These are phyloP conservation scores for Tetropium fuscum DNA, from an alignment of 2,888 invertebrate species.

Conservation along the genomic window DNA sequence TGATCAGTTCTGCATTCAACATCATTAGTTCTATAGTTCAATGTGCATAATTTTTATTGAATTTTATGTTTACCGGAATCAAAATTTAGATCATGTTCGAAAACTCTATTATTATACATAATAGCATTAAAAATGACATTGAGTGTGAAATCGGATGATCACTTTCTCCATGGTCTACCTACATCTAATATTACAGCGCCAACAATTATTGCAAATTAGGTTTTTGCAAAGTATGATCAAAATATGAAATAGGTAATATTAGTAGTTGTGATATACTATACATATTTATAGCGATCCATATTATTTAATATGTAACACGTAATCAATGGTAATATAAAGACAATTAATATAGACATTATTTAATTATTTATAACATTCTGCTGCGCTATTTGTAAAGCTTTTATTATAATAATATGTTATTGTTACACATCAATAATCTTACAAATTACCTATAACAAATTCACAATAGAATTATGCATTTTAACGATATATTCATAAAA, in stretches of 20 bases:
- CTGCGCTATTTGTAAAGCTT: conserved; percentile 15
- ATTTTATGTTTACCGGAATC: conserved; percentile 17
- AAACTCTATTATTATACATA: conserved; percentile 10
- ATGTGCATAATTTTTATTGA: conserved; percentile 15
- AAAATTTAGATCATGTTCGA: conserved; percentile 22
- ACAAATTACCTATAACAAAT: conserved; percentile 5
- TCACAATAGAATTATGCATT: too few species aligned
- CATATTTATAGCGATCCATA: not conserved
- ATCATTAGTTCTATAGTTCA: conserved; percentile 4
- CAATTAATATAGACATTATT: not conserved
- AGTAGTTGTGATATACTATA: not conserved
- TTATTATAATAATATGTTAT: not conserved
- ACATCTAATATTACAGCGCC: conserved; percentile 13
- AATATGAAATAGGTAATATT: conserved; percentile 2
- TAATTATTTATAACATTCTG: conserved; percentile 2
- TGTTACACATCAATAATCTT: conserved; percentile 5
- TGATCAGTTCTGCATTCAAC: too few species aligned
- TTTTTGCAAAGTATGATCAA: conserved; percentile 4
- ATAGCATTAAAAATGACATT: conserved; percentile 5
- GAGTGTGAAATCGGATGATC: conserved; percentile 27
- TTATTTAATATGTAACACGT: not conserved
- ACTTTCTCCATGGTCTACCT: not conserved
- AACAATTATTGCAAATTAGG: conserved; percentile 15
- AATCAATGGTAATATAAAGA: not conserved
- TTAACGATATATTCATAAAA: too few species aligned